These are phyloP conservation scores for Gymnarchus niloticus DNA, from an alignment of 2,113 vertebrate genomes.

Conservation along the genomic window DNA sequence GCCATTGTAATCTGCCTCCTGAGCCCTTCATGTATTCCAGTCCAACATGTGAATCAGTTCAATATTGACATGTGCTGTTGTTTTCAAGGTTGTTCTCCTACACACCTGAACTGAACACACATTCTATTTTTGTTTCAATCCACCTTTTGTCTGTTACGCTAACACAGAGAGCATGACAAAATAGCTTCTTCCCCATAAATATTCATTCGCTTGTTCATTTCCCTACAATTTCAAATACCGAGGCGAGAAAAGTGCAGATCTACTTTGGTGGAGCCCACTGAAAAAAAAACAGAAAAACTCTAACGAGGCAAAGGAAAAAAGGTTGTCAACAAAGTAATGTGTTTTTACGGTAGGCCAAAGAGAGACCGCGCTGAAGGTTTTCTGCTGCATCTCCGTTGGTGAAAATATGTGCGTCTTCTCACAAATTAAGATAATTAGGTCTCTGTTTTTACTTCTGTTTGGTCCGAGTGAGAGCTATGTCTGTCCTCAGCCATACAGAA, in stretches of 20 bases:
- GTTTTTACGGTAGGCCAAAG: not conserved
- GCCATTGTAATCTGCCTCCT: not conserved
- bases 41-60: not conserved
- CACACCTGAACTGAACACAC: not conserved
- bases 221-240: not conserved
- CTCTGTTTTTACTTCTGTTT: not conserved
- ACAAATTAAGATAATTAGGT: too few relatives aligned
- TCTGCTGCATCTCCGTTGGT: too few relatives aligned
- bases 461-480: not conserved
- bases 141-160: not conserved
- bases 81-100: not conserved
- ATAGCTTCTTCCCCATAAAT: conserved; percentile 7
- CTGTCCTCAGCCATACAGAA: not conserved
- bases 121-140: not conserved
- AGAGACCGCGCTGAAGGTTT: too few relatives aligned
- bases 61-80: not conserved
- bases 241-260: too few relatives aligned
- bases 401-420: too few relatives aligned
- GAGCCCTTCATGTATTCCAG: conserved; percentile 16
- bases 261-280: not conserved
- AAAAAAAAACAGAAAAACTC: not conserved
- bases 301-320: not conserved
- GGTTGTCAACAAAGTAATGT: not conserved
- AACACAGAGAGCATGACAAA: not conserved
- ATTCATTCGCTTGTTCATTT: conserved; percentile 4